phyloP scores from a whole-genome alignment of 2,113 vertebrate species.

The Raja brachyura region DNA sequence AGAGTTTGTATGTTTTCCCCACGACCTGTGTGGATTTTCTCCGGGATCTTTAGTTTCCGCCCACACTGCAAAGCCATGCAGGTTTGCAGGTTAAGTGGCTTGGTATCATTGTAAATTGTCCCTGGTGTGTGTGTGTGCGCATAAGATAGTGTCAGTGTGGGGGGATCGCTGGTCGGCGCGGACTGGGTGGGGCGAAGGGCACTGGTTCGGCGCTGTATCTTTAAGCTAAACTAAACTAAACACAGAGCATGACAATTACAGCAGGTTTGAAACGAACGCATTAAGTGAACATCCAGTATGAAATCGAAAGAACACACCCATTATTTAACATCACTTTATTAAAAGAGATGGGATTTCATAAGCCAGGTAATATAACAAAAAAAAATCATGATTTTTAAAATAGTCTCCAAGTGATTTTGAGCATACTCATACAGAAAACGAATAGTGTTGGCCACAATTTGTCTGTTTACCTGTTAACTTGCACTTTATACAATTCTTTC shows the following conservation, averaged over 20 bases:
- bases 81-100: no score
- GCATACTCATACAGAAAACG: constrained; percentile 17
- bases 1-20: no score
- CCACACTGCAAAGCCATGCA: no score
- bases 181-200: no score
- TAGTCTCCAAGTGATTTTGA: background rate
- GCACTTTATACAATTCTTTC: constrained; percentile 17
- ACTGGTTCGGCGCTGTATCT: no score
- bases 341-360: constrained; percentile 23
- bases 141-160: no score
- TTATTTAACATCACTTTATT: constrained; percentile 31
- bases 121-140: no score
- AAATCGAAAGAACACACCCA: background rate
- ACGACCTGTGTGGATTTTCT: no score
- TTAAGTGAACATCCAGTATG: background rate
- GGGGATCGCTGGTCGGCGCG: no score
- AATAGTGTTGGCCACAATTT: constrained; percentile 33
- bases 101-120: no score
- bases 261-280: background rate
- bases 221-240: background rate
- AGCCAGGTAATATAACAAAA: constrained; percentile 9
- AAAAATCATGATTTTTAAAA: background rate
- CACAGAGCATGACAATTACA: background rate
- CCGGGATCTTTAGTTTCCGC: no score
- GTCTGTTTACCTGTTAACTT: constrained; percentile 15